phyloP scores from a whole-genome alignment of 2,113 vertebrate species.

The Phylloscopus trochilus region DNA sequence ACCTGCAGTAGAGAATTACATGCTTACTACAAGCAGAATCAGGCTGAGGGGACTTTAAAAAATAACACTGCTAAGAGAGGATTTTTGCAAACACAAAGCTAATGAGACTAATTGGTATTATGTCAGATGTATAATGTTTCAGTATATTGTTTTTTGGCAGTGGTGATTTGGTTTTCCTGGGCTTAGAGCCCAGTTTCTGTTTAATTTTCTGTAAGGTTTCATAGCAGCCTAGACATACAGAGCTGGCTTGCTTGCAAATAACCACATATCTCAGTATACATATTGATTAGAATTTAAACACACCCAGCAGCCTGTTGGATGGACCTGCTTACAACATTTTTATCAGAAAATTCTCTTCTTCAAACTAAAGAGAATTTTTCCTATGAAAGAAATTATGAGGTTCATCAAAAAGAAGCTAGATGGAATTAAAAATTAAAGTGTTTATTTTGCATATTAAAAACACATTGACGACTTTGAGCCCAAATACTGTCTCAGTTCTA shows the following conservation, averaged over 20 bases:
- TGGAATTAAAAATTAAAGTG: not conserved
- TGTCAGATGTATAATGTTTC: slow-evolving; percentile 22
- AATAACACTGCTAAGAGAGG: not conserved
- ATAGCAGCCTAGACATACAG: slow-evolving; percentile 1
- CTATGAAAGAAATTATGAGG: not conserved
- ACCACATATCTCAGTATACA: not conserved
- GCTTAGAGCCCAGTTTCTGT: slow-evolving; percentile 61
- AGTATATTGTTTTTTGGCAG: slow-evolving; percentile 16
- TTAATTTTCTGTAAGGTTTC: slow-evolving; percentile 52
- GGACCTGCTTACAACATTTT: not conserved
- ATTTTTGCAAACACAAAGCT: slow-evolving; percentile 20
- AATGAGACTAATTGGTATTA: slow-evolving; percentile 20
- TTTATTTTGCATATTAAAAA: not conserved
- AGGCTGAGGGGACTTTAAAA: not conserved
- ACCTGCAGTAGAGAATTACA: not conserved
- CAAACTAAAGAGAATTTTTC: not conserved
- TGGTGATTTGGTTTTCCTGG: slow-evolving; percentile 21
- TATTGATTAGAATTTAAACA: not conserved
- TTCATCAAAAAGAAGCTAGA: not conserved
- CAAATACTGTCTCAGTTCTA: not conserved
- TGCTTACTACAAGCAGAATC: not conserved
- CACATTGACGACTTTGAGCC: not conserved
- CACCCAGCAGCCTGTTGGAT: not conserved
- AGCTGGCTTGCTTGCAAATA: slow-evolving; percentile 22
- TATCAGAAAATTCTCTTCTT: not conserved